Evolutionary conservation across 2,113 vertebrate species (phyloP).

Genomic region (Leucopsar rothschildi): DNA sequence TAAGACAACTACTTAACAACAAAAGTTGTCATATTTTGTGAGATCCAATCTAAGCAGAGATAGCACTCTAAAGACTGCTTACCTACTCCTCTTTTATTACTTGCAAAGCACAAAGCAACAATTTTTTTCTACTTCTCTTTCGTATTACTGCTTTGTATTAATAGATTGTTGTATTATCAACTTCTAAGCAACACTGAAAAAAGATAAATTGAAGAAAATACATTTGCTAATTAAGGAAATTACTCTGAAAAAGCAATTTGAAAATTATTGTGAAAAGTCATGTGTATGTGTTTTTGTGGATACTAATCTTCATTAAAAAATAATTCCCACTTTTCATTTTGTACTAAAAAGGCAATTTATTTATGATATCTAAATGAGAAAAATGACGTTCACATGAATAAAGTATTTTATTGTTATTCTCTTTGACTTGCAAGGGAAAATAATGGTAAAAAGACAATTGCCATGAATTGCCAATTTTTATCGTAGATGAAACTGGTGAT

Average conservation of each 20-base stretch:
- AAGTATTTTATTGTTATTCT: conserved; percentile 23
- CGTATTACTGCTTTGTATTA: neutral
- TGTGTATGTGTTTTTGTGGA: neutral
- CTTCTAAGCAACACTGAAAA: neutral
- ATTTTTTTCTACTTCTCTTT: neutral
- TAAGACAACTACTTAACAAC: neutral
- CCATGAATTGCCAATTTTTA: conserved; percentile 24
- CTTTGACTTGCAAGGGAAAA: conserved; percentile 10
- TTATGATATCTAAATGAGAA: neutral
- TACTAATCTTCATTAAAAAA: conserved; percentile 7
- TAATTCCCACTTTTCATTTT: neutral
- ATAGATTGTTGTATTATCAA: neutral
- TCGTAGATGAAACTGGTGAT: conserved; percentile 1
- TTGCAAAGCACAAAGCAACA: neutral
- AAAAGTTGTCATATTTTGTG: neutral
- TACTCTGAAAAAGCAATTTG: neutral
- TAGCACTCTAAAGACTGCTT: neutral
- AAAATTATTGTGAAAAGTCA: neutral
- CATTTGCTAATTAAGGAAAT: neutral
- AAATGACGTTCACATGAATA: neutral
- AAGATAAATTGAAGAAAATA: neutral
- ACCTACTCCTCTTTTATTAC: neutral
- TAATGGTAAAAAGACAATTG: neutral
- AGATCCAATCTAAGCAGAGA: neutral
- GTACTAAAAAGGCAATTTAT: neutral